Evolutionary conservation across 1,140 invertebrate species (phyloP).

Genomic region (Saccostrea cuccullata): DNA sequence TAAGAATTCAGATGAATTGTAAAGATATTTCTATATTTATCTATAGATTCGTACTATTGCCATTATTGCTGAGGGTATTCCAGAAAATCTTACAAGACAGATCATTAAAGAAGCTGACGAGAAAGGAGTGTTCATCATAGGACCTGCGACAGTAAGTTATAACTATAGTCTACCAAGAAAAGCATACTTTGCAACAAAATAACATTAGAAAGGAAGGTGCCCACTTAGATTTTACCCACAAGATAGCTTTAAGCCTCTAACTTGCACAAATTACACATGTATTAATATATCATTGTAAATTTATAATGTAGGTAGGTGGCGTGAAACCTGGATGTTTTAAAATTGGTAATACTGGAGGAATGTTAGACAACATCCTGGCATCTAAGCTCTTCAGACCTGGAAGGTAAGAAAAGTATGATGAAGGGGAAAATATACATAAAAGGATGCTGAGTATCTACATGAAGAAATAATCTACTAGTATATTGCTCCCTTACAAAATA

Average conservation of each 20-base stretch:
- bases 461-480: too few species aligned
- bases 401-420: slow-evolving; percentile 75
- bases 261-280: too few species aligned
- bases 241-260: too few species aligned
- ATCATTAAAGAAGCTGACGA: slow-evolving; percentile 92
- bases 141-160: slow-evolving; percentile 95
- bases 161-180: too few species aligned
- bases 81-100: slow-evolving; percentile 98
- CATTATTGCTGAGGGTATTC: slow-evolving; percentile 99
- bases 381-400: slow-evolving; percentile 98
- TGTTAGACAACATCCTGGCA: slow-evolving; percentile 99
- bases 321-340: slow-evolving; percentile 99
- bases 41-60: slow-evolving; percentile 95
- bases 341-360: slow-evolving; percentile 99
- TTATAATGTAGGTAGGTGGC: slow-evolving; percentile 82
- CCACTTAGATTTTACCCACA: too few species aligned
- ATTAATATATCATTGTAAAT: too few species aligned
- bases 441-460: too few species aligned
- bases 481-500: too few species aligned
- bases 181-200: too few species aligned
- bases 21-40: slow-evolving; percentile 23
- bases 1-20: not conserved
- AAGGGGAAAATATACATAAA: too few species aligned
- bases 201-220: too few species aligned
- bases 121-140: slow-evolving; percentile 92